Conservation (phyloP, 2,888 invertebrate genomes). For the Uloborus plumipes region DNA sequence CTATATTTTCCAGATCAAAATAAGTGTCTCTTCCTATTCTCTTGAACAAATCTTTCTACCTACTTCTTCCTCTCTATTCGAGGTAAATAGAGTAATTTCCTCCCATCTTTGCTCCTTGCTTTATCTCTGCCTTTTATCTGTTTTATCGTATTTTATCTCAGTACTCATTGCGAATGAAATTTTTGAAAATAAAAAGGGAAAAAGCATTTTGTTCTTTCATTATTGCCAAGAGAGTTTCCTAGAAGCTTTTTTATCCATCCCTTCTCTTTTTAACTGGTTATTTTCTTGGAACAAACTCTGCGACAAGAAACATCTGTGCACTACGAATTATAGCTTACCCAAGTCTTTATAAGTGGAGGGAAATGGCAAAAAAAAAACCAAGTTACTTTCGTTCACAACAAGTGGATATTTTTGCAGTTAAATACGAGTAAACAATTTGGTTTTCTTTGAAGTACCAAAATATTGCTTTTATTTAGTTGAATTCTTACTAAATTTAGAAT, state of each 20-base stretch:
- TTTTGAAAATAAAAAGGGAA: conserved; percentile 24
- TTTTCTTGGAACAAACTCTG: conserved; percentile 25
- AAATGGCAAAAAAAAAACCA: no score
- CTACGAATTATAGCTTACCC: no score
- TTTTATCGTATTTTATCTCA: conserved; percentile 4
- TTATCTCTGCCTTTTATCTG: no score
- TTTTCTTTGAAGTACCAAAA: no score
- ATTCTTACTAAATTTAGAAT: no score
- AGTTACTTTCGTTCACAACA: no score
- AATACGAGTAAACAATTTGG: no score
- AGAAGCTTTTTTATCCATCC: neutral
- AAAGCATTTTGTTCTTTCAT: neutral
- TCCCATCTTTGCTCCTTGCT: conserved; percentile 22
- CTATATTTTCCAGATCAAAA: no score
- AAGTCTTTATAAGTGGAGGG: no score
- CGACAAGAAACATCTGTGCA: conserved; percentile 12
- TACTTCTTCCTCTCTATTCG: conserved; percentile 31
- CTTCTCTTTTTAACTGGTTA: conserved; percentile 9
- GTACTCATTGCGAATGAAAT: conserved; percentile 24
- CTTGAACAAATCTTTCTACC: neutral
- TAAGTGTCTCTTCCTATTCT: no score
- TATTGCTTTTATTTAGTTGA: no score
- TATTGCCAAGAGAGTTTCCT: neutral
- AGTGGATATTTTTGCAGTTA: no score
- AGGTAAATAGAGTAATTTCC: conserved; percentile 49